These are phyloP conservation scores for Coilia nasus DNA, from an alignment of 2,797 vertebrate genomes.

Conservation along the genomic window DNA sequence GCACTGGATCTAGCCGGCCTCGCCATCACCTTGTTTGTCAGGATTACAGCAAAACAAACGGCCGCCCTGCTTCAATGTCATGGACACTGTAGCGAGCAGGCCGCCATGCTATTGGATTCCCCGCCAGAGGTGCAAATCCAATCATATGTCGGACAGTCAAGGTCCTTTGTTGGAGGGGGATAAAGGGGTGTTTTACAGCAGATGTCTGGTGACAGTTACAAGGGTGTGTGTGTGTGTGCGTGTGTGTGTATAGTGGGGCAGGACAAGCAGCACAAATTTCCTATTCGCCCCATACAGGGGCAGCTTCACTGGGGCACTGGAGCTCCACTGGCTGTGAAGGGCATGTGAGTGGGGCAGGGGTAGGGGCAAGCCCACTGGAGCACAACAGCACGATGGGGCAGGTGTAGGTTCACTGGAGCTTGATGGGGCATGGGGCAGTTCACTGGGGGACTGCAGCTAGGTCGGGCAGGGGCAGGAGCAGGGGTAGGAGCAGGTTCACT, in stretches of 20 bases:
- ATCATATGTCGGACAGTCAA: not conserved
- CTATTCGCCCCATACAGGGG: too few species aligned
- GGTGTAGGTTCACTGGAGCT: too few species aligned
- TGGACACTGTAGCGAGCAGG: not conserved
- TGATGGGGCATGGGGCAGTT: too few species aligned
- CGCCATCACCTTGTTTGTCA: not conserved
- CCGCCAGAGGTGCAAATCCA: not conserved
- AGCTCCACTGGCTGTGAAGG: too few species aligned
- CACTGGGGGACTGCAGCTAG: too few species aligned
- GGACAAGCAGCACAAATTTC: too few species aligned
- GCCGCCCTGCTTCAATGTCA: not conserved
- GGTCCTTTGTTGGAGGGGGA: not conserved
- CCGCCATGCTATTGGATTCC: not conserved
- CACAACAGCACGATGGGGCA: not conserved
- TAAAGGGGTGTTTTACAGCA: not conserved
- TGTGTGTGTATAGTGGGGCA: not conserved
- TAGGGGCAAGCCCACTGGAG: not conserved
- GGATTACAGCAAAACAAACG: slow-evolving; percentile 6
- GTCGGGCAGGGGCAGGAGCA: too few species aligned
- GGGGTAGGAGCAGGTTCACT: too few species aligned
- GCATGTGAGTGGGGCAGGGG: not conserved
- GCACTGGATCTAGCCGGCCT: not conserved
- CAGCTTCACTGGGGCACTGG: too few species aligned
- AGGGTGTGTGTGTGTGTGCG: not conserved
- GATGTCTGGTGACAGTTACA: not conserved